Conservation (phyloP, 1,140 invertebrate genomes). For the Laupala kohalensis region DNA sequence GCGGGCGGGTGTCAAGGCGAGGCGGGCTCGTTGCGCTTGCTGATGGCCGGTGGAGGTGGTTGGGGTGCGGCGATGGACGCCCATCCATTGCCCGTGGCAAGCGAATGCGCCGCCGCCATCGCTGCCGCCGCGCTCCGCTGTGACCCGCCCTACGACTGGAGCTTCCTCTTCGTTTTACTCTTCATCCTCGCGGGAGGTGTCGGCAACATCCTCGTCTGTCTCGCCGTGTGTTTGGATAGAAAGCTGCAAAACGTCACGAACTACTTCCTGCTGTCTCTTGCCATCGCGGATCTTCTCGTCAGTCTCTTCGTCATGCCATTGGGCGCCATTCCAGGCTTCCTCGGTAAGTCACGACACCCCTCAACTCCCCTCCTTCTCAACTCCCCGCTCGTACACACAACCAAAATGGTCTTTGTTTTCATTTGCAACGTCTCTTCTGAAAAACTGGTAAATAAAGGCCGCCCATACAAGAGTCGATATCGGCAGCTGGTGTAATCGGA, state of each 20-base stretch:
- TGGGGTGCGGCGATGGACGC: conserved; percentile 26
- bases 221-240: conserved; percentile 73
- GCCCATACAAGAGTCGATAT: too few relatives aligned
- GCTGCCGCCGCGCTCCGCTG: conserved; percentile 5
- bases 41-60: conserved; percentile 24
- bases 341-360: conserved; percentile 46
- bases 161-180: conserved; percentile 60
- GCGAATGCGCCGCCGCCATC: conserved; percentile 21
- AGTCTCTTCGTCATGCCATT: conserved; percentile 83
- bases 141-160: conserved; percentile 47
- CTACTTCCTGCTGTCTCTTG: conserved; percentile 84
- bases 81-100: conserved; percentile 25
- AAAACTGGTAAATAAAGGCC: too few relatives aligned
- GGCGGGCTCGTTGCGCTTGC: background rate
- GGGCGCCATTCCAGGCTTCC: conserved; percentile 69
- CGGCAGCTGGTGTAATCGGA: too few relatives aligned
- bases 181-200: conserved; percentile 76
- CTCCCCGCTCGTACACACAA: background rate
- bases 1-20: background rate
- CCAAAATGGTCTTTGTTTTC: too few relatives aligned
- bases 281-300: conserved; percentile 85
- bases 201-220: conserved; percentile 83
- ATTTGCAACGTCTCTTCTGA: too few relatives aligned
- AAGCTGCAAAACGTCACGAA: conserved; percentile 86
- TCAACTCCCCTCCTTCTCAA: background rate